Evolutionary conservation across 2,888 invertebrate species (phyloP), one percentile per base, ranked within the genome.

Genomic region (Mimachlamys varia): DNA sequence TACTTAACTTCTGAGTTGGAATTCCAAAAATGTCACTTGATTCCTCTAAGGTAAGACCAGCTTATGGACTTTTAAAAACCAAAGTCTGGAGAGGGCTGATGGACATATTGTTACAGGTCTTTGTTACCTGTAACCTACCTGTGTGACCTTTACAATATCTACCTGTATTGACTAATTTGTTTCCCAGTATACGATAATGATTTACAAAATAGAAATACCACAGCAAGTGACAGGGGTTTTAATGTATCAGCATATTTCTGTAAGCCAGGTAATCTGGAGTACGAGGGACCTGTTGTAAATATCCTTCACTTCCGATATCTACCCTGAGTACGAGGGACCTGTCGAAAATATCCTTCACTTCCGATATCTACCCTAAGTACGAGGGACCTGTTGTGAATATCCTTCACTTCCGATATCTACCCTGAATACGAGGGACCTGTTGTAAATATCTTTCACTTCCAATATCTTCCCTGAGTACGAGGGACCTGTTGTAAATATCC

Each of bases 1-100:
- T 76, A 76, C 76, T 76, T 76, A 76, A 76, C 76, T 76, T 76
- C 27, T 76, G 33, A 33, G 27, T 33, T 22, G 76, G 76, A 76
- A 76, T 76, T 76, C 76, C 76, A 76, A 27, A 76, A 76, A 76
- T 76, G 76, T 76, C 76, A 76, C 22, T 76, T 76, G 76, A 76
- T 58, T 58, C 58, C 58, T n/a, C 3, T 58, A n/a, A 58, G 58
- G 76, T 0, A n/a, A 27, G 33, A 76, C 33, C 76, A 76, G 76
- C 33, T 33, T 76, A 76, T 15, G 15, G 76, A 33, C 33, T 27
- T 76, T 76, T 76, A 76, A 76, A 76, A 76, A 76, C 15, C 76
- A 76, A 76, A 76, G 76, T 76, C 76, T 33, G 13, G 0, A 0
- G 76, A 76, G 27, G 13, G 27, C 62, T 76, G 76, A 76, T 76